These are phyloP conservation scores for Cynopterus brachyotis DNA, from an alignment of 2,113 vertebrate genomes.

Conservation along the genomic window DNA sequence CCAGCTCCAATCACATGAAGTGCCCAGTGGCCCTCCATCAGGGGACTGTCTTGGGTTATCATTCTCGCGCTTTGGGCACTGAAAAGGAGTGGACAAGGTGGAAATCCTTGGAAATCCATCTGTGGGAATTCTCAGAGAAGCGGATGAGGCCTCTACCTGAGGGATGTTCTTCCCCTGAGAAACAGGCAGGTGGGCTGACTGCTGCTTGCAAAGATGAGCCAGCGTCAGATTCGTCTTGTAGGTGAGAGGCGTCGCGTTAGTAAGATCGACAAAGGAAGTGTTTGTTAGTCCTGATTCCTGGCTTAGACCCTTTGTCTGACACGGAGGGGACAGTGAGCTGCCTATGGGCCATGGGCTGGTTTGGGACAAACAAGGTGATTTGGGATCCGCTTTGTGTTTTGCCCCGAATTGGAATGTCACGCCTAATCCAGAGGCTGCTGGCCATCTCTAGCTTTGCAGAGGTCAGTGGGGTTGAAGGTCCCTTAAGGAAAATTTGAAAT, in stretches of 20 bases:
- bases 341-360: background rate
- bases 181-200: background rate
- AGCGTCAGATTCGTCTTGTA: slow-evolving; percentile 19
- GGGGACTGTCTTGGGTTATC: slow-evolving; percentile 17
- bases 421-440: background rate
- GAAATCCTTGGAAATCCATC: slow-evolving; percentile 39
- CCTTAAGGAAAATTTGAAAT: background rate
- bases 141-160: background rate
- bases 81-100: slow-evolving; percentile 3
- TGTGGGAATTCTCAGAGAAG: background rate
- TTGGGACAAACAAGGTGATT: background rate
- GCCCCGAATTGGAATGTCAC: background rate
- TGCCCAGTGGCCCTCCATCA: rapidly evolving
- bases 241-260: background rate
- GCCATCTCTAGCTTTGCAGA: background rate
- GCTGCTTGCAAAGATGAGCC: slow-evolving; percentile 55
- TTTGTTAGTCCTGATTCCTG: background rate
- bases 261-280: background rate
- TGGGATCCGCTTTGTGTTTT: background rate
- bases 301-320: background rate
- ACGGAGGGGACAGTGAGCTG: background rate
- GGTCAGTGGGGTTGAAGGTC: background rate
- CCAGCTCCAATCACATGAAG: background rate
- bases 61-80: slow-evolving; percentile 1
- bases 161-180: slow-evolving; percentile 27